Percentiles rank a stretch among this genome's conserved stretches.
Evolutionary conservation across 2,888 invertebrate species (phyloP).

Genomic region (Magallana nippona): DNA sequence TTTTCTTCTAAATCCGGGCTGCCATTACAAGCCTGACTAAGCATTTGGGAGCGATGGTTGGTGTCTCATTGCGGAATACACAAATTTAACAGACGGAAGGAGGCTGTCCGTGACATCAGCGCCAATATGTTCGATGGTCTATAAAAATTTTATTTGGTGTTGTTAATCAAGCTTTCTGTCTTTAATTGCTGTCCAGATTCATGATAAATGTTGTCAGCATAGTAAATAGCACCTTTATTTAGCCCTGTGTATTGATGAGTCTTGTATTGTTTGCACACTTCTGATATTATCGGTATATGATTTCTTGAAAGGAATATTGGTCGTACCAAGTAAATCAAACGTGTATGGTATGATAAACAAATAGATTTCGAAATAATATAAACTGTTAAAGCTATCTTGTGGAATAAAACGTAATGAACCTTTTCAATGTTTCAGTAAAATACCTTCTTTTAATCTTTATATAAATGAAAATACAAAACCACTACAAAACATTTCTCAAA

Average conservation of each 20-base stretch:
- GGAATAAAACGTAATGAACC: too few species aligned
- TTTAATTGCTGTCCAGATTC: constrained; percentile 16
- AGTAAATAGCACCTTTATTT: not conserved
- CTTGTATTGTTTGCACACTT: too few species aligned
- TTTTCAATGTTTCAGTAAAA: too few species aligned
- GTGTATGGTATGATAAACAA: too few species aligned
- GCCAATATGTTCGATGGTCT: constrained; percentile 14
- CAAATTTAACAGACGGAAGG: constrained; percentile 13
- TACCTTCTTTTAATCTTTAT: too few species aligned
- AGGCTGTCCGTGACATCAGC: not conserved
- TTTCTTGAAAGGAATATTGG: too few species aligned
- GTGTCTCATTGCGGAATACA: not conserved
- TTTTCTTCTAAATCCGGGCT: not conserved
- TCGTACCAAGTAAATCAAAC: too few species aligned
- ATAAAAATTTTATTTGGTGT: constrained; percentile 20
- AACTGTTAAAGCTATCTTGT: too few species aligned
- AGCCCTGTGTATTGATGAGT: not conserved
- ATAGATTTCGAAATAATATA: too few species aligned
- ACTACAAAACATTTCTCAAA: too few species aligned
- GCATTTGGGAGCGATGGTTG: not conserved
- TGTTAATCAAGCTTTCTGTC: not conserved
- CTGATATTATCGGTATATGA: too few species aligned
- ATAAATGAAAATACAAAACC: too few species aligned
- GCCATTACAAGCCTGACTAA: not conserved
- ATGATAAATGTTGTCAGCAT: not conserved